phyloP scores from a whole-genome alignment of 2,888 invertebrate species.

The Pycnomerus fuliginosus region DNA sequence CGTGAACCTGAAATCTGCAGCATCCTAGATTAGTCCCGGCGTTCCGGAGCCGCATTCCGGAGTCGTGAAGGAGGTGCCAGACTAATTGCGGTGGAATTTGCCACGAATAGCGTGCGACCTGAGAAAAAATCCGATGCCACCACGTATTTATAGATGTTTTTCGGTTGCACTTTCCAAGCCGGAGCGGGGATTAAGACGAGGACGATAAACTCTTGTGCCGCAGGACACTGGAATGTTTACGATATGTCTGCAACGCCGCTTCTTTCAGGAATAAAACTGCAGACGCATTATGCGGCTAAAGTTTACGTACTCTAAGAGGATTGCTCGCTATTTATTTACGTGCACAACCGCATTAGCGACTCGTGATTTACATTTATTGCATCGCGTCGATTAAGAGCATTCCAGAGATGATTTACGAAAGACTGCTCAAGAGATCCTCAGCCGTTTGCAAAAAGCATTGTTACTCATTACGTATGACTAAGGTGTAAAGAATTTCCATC shows the following conservation, averaged over 20 bases:
- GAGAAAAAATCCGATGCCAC: slow-evolving; percentile 26
- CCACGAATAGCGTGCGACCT: slow-evolving; percentile 30
- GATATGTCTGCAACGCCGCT: slow-evolving; percentile 8
- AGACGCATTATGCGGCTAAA: slow-evolving; percentile 18
- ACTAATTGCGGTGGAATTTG: slow-evolving; percentile 40
- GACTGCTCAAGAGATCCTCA: no score
- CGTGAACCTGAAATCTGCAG: slow-evolving; percentile 31
- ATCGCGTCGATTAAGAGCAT: slow-evolving; percentile 30
- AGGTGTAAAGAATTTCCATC: no score
- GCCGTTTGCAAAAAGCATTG: no score
- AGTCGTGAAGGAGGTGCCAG: slow-evolving; percentile 26
- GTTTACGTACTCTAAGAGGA: slow-evolving; percentile 21
- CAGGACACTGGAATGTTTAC: slow-evolving; percentile 3
- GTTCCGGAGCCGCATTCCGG: slow-evolving; percentile 30
- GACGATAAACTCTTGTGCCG: slow-evolving; percentile 1
- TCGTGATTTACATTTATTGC: slow-evolving; percentile 33
- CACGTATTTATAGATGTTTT: slow-evolving; percentile 29
- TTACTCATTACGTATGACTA: no score
- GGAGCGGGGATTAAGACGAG: background rate
- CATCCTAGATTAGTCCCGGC: slow-evolving; percentile 30
- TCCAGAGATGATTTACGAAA: slow-evolving; percentile 28
- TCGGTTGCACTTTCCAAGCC: background rate
- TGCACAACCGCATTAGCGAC: slow-evolving; percentile 26
- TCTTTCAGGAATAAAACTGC: slow-evolving; percentile 8
- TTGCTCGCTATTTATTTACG: slow-evolving; percentile 21